Evolutionary conservation across 2,888 invertebrate species (phyloP).

Genomic region (Napeogenes inachia): DNA sequence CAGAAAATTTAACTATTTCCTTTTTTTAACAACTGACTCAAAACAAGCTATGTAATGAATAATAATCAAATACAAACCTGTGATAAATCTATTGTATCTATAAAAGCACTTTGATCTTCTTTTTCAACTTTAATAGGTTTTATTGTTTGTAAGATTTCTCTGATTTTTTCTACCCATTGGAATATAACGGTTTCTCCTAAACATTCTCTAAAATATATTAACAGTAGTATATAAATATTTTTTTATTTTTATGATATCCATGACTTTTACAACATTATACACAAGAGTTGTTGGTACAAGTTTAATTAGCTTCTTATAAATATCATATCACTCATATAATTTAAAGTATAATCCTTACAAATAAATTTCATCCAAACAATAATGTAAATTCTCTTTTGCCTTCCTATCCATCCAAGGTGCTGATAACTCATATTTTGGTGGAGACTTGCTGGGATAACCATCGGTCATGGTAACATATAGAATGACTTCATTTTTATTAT

Average conservation of each 20-base stretch:
- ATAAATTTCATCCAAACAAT: slow-evolving; percentile 80
- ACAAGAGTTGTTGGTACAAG: neutral
- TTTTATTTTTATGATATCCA: too few species aligned
- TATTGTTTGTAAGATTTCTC: slow-evolving; percentile 75
- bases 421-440: slow-evolving; percentile 83
- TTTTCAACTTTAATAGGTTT: slow-evolving; percentile 46
- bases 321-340: neutral
- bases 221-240: neutral
- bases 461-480: slow-evolving; percentile 80
- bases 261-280: too few species aligned
- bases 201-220: slow-evolving; percentile 75
- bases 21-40: neutral
- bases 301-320: neutral
- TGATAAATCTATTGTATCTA: slow-evolving; percentile 45
- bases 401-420: slow-evolving; percentile 82
- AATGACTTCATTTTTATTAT: slow-evolving; percentile 70
- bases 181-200: slow-evolving; percentile 83
- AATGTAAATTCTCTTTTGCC: slow-evolving; percentile 75
- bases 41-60: too few species aligned
- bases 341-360: slow-evolving; percentile 71
- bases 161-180: slow-evolving; percentile 85
- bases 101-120: slow-evolving; percentile 34
- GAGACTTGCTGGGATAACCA: slow-evolving; percentile 80
- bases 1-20: neutral
- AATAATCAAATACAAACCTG: slow-evolving; percentile 39